Base-by-base conservation (phyloP, 2,888 invertebrate genomes). In the Galerucella calmariensis region DNA sequence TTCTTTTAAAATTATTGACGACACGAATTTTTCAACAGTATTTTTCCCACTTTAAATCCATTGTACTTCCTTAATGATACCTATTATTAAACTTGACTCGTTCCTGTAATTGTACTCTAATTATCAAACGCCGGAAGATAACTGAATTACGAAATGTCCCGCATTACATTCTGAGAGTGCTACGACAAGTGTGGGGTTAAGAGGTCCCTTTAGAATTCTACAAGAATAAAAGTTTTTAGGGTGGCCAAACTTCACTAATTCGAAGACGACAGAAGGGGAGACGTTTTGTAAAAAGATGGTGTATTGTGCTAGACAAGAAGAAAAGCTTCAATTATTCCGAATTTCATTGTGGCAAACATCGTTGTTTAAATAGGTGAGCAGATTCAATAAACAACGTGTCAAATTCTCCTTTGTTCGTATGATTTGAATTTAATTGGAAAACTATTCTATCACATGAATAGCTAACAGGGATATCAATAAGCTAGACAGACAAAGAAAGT, bases 141-240 rank as follows among this genome's bases (percentile, higher is more conserved):
- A 77, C 75, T 77, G 61, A 75, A 77, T 77, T 77, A 77, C 73
- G 69, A 62, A 75, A 75, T 67, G 73, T 69, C 59, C 63, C 24
- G 66, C 62, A 41, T 58, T 72, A 66, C 62, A 71, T 67, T 74
- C 53, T 53, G 51, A 75, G 44, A 53, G 72, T 62, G 69, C 65
- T 71, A 46, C 59, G 51, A 61, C 56, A 56, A 56, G 51, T 56
- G 27, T 53, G 67, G 59, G 53, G 65, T 20, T 67, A 63, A 63
- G 44, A 69, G 63, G 20, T 66, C 63, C 59, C 61, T 62, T 20
- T n/a, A 46, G 20, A 48, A 48, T 44, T 44, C 58, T 66, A 46
- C 44, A 44, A 24, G 58, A 71, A 58, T 66, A 71, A 65, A 16
- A 58, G 61, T 16, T 41, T n/a, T 27, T 59, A 20, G 66, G 66